A percentile compares a stretch with the other conserved stretches of the same genome.
Conservation (phyloP, 2,797 vertebrate species). For the Pseudochirops corinnae region DNA sequence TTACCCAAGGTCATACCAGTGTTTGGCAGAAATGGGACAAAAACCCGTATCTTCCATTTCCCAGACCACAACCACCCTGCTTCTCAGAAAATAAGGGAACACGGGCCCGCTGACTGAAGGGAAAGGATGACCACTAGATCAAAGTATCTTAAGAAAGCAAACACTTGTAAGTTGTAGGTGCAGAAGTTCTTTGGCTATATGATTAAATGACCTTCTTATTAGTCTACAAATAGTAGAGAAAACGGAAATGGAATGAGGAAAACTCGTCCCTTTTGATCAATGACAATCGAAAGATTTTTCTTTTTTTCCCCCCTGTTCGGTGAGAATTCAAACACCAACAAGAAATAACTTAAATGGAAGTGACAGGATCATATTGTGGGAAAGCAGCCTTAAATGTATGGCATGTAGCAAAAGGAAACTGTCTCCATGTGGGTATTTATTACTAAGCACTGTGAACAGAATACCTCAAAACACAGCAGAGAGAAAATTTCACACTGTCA, state of each 20-base stretch:
- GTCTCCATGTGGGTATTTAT: neutral
- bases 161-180: neutral
- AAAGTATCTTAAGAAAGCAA: neutral
- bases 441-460: neutral
- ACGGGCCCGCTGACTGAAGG: neutral
- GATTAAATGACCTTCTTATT: neutral
- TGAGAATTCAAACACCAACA: neutral
- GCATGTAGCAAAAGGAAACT: neutral
- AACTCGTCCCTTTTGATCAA: neutral
- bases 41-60: neutral
- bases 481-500: neutral
- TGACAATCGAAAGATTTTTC: neutral
- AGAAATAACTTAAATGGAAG: neutral
- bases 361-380: neutral
- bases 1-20: neutral
- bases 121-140: neutral
- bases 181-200: neutral
- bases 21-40: neutral
- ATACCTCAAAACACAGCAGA: conserved; percentile 8
- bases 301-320: neutral
- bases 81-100: neutral
- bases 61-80: neutral
- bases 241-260: neutral
- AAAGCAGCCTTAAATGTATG: neutral
- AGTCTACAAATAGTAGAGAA: neutral